Base-by-base conservation (phyloP, 2,888 invertebrate species). In the Nephrotoma flavescens region DNA sequence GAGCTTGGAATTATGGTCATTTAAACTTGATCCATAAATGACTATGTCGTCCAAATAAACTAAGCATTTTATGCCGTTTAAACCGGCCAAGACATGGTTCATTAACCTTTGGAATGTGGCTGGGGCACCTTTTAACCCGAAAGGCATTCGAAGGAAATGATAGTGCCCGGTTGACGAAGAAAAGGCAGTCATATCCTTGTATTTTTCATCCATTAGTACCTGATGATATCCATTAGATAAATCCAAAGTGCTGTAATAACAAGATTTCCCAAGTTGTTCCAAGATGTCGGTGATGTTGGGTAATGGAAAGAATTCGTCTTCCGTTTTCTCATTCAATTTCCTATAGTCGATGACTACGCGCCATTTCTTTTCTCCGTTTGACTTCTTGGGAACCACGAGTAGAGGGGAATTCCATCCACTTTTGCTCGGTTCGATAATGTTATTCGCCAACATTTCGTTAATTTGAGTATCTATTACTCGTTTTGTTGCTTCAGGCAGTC, bases 31-130 rank as follows among this genome's bases (percentile, higher is more conserved):
- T 0, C 88, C 88, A 86, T 88, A 89, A 3, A 89, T 88, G 0
- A 90, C 88, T 6, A 90, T 88, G 87, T 90, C 90, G 83, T 90
- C 90, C 6, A 90, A 71, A 87, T 87, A 87, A 41, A 86, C 71
- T 41, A 88, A 86, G 86, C 88, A 87, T 42, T 71, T 52, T 42
- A 86, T 83, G 11, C 87, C 19, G 12, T 87, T 86, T 47, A 90
- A 85, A 0, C 89, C 89, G 2, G 88, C 86, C 7, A 90, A 87
- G 2, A 89, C 88, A 6, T 86, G 86, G 85, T 90, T 89, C 89
- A 90, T 90, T 5, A 89, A 83, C 4, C 89, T 85, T 84, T 89
- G 89, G 87, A 90, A 90, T 0, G 89, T 89, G 0, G 89, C 88
- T 0, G 89, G 89, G 0, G 89, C 89, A 12, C 89, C 88, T 86